Base-by-base conservation (phyloP, 1,140 invertebrate genomes). In the Camponotus vicinus region DNA sequence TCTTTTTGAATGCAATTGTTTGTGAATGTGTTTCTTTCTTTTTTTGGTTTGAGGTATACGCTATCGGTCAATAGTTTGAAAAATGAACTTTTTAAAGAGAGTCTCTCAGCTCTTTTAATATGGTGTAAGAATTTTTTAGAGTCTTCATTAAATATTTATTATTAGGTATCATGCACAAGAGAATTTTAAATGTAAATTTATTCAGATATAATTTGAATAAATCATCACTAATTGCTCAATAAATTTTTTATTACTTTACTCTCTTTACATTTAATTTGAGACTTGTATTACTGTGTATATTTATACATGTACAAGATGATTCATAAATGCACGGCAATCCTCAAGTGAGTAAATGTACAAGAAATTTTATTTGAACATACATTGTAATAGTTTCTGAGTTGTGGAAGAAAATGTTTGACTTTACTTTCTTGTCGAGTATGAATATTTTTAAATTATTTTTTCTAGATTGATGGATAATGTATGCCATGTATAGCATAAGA, bases 1-100 rank as follows among this genome's bases (percentile, higher is more conserved):
- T 61, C 52, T 18, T 37, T 42, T 21, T 82, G 79, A 73, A 59
- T 82, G 79, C 67, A 73, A 11, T 71, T 82, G 79, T 82, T 82
- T 82, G 79, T 42, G 79, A 73, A 83, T 75, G 79, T 40, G 67
- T 73, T 82, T 61, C 61, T 61, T 21, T 71, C 55, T 34, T 59
- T 34, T 59, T 45, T 82, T 61, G 7, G 18, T 27, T 63, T 32
- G 11, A 37, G 67, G 9, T 71, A 42, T 0, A 9, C n/a, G 59
- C 40, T 27, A 73, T 42, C 42, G 32, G 59, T 83, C 55, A 45
- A 27, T 75, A 49, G 40, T 83, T 83, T 37, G 40, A 63, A 55
- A 27, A 49, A 37, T 37, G n/a, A 4, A n/a, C 1, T 82, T 71
- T 70, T 7, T 45, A 57, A 4, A 27, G 34, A 69, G 21, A 32